Evolutionary conservation across 2,113 vertebrate genomes (phyloP), one percentile per base, ranked within the genome.

Genomic region (Rhinolophus sinicus): DNA sequence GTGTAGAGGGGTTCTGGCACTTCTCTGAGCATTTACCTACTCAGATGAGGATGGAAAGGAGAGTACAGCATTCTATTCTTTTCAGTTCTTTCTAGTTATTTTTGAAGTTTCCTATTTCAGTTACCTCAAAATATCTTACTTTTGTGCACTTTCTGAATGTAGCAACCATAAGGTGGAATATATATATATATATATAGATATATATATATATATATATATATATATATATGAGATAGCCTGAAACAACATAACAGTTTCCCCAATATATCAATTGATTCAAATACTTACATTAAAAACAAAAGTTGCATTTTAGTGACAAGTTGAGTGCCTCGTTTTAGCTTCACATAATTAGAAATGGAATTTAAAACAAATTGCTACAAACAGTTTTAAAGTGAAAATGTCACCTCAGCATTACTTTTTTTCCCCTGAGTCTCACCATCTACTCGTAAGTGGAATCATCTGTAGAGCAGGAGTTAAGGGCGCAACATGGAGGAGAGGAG

Each of bases 301-400:
- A 85, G 30, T 93, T 82, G 14, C 35, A 62, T 70, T 83, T 95
- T 83, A 86, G 78, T 94, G 95, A 92, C 89, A 96, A 95, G 6
- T 64, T 82, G 95, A 5, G 0, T 24, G 47, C n/a, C 58, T 72
- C 10, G 28, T 52, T 96, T 87, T 95, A 97, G 47, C 19, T 75
- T 67, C 15, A 28, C 78, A 52, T 91, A 50, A 97, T 92, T 94
- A 81, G 44, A 95, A 95, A 94, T 54, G 4, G 0, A 96, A 52
- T 83, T 86, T 95, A 56, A 96, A 95, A 88, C 76, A 97, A 97
- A 98, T 96, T 56, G 18, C n/a, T 95, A 72, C 96, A 97, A 96
- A 50, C 11, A 13, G 2, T 11, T 47, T 90, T 58, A 33, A 83
- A 78, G 75, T 73, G 82, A 90, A 97, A 97, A 88, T 73, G 76